Evolutionary conservation across 2,113 vertebrate genomes (phyloP).

Genomic region (Oreocharis arfaki): DNA sequence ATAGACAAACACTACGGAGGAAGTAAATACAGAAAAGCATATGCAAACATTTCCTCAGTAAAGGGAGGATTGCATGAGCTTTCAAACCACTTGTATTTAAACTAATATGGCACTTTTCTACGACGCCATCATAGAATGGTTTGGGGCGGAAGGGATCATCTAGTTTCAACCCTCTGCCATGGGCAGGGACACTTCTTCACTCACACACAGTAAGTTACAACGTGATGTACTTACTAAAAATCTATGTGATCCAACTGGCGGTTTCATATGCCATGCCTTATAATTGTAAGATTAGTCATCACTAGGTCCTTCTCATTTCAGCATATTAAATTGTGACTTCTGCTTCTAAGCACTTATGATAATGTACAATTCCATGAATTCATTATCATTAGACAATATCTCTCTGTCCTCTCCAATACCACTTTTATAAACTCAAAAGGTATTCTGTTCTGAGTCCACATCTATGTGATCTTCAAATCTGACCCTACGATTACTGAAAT

Average conservation of each 20-base stretch:
- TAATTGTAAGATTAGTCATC: slow-evolving; percentile 25
- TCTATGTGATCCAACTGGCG: not conserved
- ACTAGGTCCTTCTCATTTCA: not conserved
- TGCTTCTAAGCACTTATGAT: not conserved
- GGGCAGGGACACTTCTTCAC: not conserved
- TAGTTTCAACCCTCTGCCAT: not conserved
- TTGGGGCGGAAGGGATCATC: not conserved
- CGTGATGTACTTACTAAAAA: not conserved
- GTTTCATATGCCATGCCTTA: not conserved
- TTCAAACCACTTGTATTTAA: not conserved
- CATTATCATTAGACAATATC: not conserved
- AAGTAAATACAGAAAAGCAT: not conserved
- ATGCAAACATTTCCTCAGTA: not conserved
- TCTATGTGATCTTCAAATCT: not conserved
- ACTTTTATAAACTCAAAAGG: not conserved
- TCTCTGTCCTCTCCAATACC: not conserved
- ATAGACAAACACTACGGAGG: fast-evolving
- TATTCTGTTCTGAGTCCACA: not conserved
- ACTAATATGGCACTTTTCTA: not conserved
- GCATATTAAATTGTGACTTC: slow-evolving; percentile 15
- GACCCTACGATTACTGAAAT: not conserved
- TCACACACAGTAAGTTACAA: not conserved
- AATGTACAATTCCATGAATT: not conserved
- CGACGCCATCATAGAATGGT: not conserved
- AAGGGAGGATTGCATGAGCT: not conserved